Percentiles rank a stretch among this genome's conserved stretches.
Conservation (phyloP, 2,797 vertebrate genomes). For the Gorsachius magnificus region DNA sequence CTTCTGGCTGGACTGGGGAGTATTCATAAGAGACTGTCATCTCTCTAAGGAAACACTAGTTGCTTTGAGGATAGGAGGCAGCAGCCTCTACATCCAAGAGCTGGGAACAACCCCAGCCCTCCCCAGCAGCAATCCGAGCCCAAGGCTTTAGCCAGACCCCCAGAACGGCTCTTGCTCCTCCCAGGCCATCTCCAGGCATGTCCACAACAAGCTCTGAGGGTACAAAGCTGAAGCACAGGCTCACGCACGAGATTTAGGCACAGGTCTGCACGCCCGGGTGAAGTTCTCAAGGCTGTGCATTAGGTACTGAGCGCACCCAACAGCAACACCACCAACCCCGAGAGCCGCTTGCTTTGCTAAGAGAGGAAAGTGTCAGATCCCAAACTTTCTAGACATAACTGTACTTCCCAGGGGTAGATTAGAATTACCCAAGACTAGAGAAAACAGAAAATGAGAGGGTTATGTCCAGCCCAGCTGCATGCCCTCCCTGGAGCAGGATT, state of each 20-base stretch:
- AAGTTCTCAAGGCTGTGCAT: rapidly evolving
- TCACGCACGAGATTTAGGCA: neutral
- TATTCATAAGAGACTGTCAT: neutral
- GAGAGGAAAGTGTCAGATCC: rapidly evolving
- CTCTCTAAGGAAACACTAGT: conserved; percentile 4
- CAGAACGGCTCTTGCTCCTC: neutral
- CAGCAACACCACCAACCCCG: rapidly evolving
- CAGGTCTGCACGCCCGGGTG: neutral
- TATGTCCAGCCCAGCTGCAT: neutral
- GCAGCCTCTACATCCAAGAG: neutral
- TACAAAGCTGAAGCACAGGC: neutral
- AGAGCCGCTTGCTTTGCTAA: neutral
- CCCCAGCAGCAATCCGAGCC: neutral
- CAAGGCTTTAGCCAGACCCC: neutral
- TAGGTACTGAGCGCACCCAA: rapidly evolving
- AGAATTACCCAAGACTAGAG: neutral
- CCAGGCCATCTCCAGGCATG: neutral
- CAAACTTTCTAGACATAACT: neutral
- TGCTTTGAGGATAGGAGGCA: conserved; percentile 5
- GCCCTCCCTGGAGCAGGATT: neutral
- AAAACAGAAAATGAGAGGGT: neutral
- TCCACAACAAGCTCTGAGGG: rapidly evolving
- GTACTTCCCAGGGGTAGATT: neutral
- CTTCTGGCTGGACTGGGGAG: neutral
- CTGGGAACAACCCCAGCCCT: neutral